A percentile compares a stretch with the other conserved stretches of the same genome.
Evolutionary conservation across 2,797 vertebrate genomes (phyloP).

Genomic region (Darevskia nairensis): DNA sequence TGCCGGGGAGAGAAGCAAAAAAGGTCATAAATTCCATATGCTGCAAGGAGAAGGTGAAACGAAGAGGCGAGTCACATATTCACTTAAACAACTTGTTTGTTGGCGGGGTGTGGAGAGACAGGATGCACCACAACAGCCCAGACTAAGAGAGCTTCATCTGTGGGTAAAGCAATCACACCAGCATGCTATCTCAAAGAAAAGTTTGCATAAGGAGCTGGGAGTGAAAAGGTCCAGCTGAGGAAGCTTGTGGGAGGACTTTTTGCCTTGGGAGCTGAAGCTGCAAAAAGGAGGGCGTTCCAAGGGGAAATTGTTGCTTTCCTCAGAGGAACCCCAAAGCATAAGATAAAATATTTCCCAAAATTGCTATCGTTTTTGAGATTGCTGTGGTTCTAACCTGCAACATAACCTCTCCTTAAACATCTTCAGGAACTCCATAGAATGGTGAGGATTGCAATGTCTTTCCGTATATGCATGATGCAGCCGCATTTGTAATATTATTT

Average conservation of each 20-base stretch:
- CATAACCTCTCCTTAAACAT: background rate
- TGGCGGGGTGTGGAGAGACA: background rate
- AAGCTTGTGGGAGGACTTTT: background rate
- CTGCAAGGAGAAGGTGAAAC: background rate
- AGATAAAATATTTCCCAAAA: background rate
- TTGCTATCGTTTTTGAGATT: background rate
- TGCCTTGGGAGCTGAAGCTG: background rate
- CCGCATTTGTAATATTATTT: background rate
- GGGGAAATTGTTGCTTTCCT: background rate
- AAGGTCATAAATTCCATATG: conserved; percentile 18
- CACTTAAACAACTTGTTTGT: background rate
- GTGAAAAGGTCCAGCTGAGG: background rate
- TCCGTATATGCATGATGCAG: background rate
- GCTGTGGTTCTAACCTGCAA: background rate
- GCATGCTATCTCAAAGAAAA: background rate
- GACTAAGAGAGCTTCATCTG: background rate
- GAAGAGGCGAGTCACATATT: background rate
- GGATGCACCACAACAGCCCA: background rate
- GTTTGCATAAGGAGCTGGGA: too few species aligned
- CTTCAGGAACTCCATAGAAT: background rate
- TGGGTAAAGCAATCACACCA: too few species aligned
- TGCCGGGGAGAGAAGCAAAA: background rate
- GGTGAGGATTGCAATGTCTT: background rate
- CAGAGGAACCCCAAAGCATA: background rate
- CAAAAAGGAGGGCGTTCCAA: too few species aligned